These are phyloP conservation scores for Ormyrus labotus DNA, from an alignment of 2,888 invertebrate genomes.

Conservation along the genomic window DNA sequence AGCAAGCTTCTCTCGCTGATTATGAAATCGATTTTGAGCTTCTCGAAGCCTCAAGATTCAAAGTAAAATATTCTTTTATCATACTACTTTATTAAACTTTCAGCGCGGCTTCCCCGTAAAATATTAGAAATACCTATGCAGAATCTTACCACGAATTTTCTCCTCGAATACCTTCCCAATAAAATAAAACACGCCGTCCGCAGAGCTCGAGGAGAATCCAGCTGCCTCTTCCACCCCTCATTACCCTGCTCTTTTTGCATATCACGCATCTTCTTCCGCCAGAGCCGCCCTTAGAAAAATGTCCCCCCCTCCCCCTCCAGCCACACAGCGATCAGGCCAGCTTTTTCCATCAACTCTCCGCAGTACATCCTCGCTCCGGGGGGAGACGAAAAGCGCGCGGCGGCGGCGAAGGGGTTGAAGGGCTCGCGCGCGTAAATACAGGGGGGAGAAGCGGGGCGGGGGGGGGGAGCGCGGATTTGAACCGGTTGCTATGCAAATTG, in stretches of 20 bases:
- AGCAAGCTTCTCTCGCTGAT: no score
- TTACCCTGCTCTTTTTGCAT: background rate
- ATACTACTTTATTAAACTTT: no score
- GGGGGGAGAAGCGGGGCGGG: background rate
- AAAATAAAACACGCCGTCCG: no score
- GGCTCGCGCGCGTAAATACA: background rate
- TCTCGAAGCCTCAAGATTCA: no score
- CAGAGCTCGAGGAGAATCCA: no score
- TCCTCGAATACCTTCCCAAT: no score
- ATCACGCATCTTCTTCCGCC: background rate
- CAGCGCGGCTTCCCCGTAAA: no score
- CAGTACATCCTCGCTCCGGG: background rate
- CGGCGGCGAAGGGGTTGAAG: slow-evolving; percentile 2
- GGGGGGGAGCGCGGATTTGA: slow-evolving; percentile 66
- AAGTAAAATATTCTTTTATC: no score
- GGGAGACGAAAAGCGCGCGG: background rate
- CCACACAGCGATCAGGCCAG: background rate
- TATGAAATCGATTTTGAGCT: no score
- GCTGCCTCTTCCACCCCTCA: background rate
- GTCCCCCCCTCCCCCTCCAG: background rate
- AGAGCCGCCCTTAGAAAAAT: background rate
- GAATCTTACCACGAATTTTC: no score
- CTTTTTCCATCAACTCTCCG: background rate
- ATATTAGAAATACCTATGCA: no score
- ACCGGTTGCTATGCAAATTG: slow-evolving; percentile 74